Evolutionary conservation across 2,113 vertebrate genomes (phyloP).

Genomic region (Elaphurus davidianus): DNA sequence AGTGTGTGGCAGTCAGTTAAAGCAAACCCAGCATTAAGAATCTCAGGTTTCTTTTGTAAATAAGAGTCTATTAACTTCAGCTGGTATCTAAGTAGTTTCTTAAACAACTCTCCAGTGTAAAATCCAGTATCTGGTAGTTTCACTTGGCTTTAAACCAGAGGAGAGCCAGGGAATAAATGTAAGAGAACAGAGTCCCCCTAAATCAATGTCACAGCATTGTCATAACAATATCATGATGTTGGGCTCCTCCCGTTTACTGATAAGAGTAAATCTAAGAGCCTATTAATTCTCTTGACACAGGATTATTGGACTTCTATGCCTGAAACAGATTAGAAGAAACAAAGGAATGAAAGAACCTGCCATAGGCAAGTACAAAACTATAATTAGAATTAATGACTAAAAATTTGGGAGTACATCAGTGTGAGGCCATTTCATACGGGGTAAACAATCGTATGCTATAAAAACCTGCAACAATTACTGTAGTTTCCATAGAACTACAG

Average conservation of each 20-base stretch:
- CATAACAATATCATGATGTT: neutral
- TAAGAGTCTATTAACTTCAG: neutral
- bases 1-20: too few relatives aligned
- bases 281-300: neutral
- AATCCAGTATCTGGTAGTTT: neutral
- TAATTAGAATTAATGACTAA: neutral
- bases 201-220: neutral
- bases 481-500: neutral
- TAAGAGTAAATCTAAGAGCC: neutral
- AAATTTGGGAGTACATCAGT: neutral
- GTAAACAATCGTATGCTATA: neutral
- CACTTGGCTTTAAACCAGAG: neutral
- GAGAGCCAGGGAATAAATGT: neutral
- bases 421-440: neutral
- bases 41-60: neutral
- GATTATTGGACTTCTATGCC: neutral
- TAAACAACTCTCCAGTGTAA: neutral
- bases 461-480: neutral
- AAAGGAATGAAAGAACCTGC: neutral
- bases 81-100: neutral
- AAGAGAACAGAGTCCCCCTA: neutral
- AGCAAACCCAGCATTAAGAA: neutral
- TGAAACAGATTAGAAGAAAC: neutral
- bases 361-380: neutral
- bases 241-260: neutral